phyloP scores from a whole-genome alignment of 2,888 invertebrate genomes.

The Coremacera marginata region DNA sequence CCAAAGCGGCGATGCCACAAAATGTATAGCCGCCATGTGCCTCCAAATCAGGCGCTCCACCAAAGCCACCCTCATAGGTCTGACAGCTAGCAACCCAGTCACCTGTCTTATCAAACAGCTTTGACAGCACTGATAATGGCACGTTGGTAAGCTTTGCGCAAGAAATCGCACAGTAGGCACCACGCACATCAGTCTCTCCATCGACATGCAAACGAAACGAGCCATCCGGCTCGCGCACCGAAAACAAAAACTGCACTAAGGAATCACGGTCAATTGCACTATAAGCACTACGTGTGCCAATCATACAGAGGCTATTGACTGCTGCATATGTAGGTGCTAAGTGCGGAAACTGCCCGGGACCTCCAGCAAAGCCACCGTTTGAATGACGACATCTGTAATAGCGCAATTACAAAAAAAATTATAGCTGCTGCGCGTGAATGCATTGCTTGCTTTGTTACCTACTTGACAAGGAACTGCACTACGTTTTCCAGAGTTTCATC shows the following conservation, averaged over 20 bases:
- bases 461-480: conserved; percentile 74
- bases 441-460: conserved; percentile 43
- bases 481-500: conserved; percentile 72
- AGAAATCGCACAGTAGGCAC: conserved; percentile 95
- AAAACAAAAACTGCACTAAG: conserved; percentile 82
- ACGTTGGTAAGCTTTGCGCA: conserved; percentile 80
- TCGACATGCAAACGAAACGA: conserved; percentile 91
- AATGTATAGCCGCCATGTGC: conserved; percentile 99
- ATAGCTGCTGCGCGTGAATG: not conserved
- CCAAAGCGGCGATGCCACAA: conserved; percentile 93
- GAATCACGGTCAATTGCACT: conserved; percentile 82
- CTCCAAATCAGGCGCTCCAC: conserved; percentile 93
- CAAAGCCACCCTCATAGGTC: conserved; percentile 99
- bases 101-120: conserved; percentile 86
- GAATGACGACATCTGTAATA: conserved; percentile 60
- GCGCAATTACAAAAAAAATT: not conserved
- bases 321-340: conserved; percentile 98
- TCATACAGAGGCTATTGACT: conserved; percentile 89
- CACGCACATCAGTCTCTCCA: conserved; percentile 94
- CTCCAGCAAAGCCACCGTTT: conserved; percentile 92
- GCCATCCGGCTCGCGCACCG: conserved; percentile 86
- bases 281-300: conserved; percentile 90
- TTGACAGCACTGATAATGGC: conserved; percentile 81
- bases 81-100: conserved; percentile 97
- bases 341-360: conserved; percentile 92